Percentiles rank a stretch among this genome's conserved stretches.
phyloP scores from a whole-genome alignment of 2,888 invertebrate genomes.

The Hofmannophila pseudospretella region DNA sequence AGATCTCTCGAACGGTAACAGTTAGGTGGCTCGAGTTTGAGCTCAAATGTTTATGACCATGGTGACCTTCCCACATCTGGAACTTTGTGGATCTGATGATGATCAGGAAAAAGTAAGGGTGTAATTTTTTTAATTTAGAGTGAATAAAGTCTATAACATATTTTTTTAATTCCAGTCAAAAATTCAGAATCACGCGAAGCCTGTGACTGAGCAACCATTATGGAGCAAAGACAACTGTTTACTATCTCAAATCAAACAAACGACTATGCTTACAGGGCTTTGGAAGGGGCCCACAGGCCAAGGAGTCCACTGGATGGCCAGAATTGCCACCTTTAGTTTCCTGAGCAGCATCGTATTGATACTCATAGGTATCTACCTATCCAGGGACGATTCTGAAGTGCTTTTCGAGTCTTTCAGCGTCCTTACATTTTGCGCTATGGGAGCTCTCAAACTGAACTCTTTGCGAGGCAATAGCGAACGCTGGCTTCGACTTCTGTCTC shows the following conservation, averaged over 20 bases:
- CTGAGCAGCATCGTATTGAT: constrained; percentile 32
- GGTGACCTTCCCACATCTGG: no score
- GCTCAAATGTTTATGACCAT: no score
- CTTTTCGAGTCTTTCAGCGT: constrained; percentile 53
- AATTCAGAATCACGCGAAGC: background rate
- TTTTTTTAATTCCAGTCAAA: background rate
- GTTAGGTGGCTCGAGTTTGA: no score
- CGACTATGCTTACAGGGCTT: constrained; percentile 26
- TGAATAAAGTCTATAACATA: no score
- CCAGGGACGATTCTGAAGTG: constrained; percentile 32
- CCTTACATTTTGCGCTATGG: constrained; percentile 50
- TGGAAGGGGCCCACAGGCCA: constrained; percentile 16
- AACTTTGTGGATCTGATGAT: no score
- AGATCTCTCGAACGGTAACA: no score
- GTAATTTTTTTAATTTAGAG: no score
- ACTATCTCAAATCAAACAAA: background rate
- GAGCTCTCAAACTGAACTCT: constrained; percentile 42
- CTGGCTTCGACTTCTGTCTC: constrained; percentile 38
- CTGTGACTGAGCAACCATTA: background rate
- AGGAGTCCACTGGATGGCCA: constrained; percentile 27
- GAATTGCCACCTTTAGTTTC: constrained; percentile 31
- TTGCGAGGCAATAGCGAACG: constrained; percentile 24
- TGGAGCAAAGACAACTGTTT: background rate
- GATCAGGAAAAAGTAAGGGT: no score
- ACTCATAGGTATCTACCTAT: constrained; percentile 30